Evolutionary conservation across 2,888 invertebrate genomes (phyloP).

Genomic region (Nebria salina): DNA sequence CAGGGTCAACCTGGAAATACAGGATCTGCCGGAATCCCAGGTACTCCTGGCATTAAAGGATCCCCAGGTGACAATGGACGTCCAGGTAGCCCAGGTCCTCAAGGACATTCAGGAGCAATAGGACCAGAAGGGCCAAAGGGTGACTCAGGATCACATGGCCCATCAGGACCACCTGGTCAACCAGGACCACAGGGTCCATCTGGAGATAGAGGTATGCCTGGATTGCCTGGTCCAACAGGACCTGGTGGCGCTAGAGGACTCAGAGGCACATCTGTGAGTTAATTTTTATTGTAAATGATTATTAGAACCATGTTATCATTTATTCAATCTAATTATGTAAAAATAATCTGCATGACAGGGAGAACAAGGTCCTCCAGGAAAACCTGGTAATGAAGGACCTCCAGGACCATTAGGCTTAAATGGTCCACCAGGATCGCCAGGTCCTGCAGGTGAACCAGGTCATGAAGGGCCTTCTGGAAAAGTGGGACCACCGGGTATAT

Average conservation of each 20-base stretch:
- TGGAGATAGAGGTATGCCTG: constrained; percentile 75
- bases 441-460: constrained; percentile 70
- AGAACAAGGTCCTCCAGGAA: constrained; percentile 77
- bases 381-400: constrained; percentile 78
- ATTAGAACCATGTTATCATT: no score
- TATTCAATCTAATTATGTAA: not conserved
- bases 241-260: constrained; percentile 72
- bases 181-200: constrained; percentile 74
- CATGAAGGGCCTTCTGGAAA: constrained; percentile 73
- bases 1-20: constrained; percentile 74
- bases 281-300: not conserved
- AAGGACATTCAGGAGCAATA: constrained; percentile 76
- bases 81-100: constrained; percentile 72
- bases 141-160: constrained; percentile 75
- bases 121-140: constrained; percentile 81
- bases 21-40: constrained; percentile 75
- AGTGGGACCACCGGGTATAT: constrained; percentile 75
- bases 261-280: constrained; percentile 70
- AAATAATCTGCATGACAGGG: constrained; percentile 63
- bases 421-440: constrained; percentile 75
- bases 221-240: constrained; percentile 71
- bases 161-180: constrained; percentile 75
- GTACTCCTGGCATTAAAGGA: constrained; percentile 76
- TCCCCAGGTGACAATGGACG: constrained; percentile 75
- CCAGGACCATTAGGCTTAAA: constrained; percentile 72